Percentiles rank a stretch among this genome's conserved stretches.
phyloP scores from a whole-genome alignment of 2,113 vertebrate genomes.

The Riparia riparia region DNA sequence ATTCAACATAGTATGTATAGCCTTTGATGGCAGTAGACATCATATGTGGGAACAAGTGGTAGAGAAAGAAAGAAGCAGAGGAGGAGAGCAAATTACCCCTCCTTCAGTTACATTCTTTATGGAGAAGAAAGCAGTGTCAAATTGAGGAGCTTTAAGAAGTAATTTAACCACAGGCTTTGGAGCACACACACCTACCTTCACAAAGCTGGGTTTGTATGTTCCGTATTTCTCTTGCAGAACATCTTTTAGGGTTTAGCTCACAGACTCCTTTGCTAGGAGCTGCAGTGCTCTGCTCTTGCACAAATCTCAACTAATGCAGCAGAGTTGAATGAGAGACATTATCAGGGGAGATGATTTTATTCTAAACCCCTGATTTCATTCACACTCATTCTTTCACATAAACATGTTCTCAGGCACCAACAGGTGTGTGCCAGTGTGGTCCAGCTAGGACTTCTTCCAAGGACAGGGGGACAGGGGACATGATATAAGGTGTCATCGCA shows the following conservation, averaged over 20 bases:
- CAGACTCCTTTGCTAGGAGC: neutral
- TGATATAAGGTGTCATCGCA: neutral
- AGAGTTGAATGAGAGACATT: neutral
- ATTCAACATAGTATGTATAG: neutral
- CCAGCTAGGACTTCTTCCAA: neutral
- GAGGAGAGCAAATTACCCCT: slow-evolving; percentile 50
- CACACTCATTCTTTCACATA: neutral
- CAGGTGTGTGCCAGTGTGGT: neutral
- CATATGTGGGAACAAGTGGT: slow-evolving; percentile 33
- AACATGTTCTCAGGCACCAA: neutral
- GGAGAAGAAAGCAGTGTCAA: slow-evolving; percentile 26
- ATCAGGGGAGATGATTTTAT: neutral
- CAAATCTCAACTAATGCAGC: neutral
- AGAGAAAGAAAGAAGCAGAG: slow-evolving; percentile 42
- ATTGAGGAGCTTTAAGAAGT: slow-evolving; percentile 41
- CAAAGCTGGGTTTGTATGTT: neutral
- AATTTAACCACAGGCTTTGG: slow-evolving; percentile 18
- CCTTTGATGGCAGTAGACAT: slow-evolving; percentile 18
- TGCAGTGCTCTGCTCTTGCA: neutral
- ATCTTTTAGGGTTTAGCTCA: neutral
- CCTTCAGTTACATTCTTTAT: slow-evolving; percentile 27
- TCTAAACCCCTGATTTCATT: neutral
- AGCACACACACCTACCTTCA: slow-evolving; percentile 5
- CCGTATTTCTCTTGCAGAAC: neutral
- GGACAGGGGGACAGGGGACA: neutral